A percentile compares a stretch with the other conserved stretches of the same genome.
These are phyloP conservation scores for Entelurus aequoreus DNA, from an alignment of 2,113 vertebrate species.

Conservation along the genomic window DNA sequence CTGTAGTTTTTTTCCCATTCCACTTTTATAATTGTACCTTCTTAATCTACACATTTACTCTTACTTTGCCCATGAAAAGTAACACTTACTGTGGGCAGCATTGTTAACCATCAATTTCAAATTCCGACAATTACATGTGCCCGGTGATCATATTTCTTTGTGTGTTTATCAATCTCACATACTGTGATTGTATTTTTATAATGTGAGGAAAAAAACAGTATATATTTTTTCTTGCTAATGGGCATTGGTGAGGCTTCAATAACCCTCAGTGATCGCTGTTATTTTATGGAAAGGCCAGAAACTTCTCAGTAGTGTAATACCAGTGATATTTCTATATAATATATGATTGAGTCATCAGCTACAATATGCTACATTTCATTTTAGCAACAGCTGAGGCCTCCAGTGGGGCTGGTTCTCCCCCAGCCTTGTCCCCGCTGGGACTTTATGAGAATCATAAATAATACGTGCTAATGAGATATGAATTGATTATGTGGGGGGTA, in stretches of 20 bases:
- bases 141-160: not conserved
- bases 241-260: conserved; percentile 26
- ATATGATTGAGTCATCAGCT: conserved; percentile 97
- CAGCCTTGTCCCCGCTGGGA: conserved; percentile 71
- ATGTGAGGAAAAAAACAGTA: conserved; percentile 63
- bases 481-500: conserved; percentile 90
- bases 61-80: not conserved
- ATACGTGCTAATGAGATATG: conserved; percentile 93
- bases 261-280: conserved; percentile 66
- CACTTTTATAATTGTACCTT: no score
- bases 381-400: conserved; percentile 86
- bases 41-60: no score
- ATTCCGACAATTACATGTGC: not conserved
- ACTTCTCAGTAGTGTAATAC: conserved; percentile 83
- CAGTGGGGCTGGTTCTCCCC: conserved; percentile 44
- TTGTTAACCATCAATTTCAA: not conserved
- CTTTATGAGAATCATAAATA: conserved; percentile 95
- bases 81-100: not conserved
- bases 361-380: conserved; percentile 98
- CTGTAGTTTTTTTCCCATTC: no score
- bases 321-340: conserved; percentile 92
- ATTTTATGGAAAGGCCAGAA: conserved; percentile 68
- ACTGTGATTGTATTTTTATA: conserved; percentile 79
- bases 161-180: conserved; percentile 19
- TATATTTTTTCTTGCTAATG: conserved; percentile 63